phyloP scores from a whole-genome alignment of 2,888 invertebrate genomes.

The Muschampia plurimacula region DNA sequence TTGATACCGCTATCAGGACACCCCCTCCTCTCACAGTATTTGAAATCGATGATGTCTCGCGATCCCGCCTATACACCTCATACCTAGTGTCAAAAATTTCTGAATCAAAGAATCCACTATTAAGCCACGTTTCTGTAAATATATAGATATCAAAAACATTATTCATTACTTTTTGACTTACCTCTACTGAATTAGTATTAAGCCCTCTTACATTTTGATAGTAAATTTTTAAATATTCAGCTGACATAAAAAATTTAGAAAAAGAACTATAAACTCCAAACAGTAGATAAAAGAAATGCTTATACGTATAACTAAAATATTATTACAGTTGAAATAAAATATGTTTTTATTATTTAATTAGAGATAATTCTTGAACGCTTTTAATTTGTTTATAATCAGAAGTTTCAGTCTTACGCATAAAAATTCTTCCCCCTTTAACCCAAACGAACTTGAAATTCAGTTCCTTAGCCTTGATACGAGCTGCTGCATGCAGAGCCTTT shows the following conservation, averaged over 20 bases:
- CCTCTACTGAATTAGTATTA: constrained; percentile 28
- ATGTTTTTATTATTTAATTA: neutral
- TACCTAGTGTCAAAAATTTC: constrained; percentile 40
- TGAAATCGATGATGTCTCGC: constrained; percentile 29
- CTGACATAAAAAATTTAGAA: neutral
- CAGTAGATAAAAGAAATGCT: no score
- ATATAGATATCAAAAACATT: constrained; percentile 14
- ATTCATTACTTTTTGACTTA: constrained; percentile 16
- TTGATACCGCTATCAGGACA: constrained; percentile 41
- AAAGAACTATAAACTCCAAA: no score
- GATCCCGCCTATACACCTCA: constrained; percentile 41
- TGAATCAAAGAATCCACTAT: constrained; percentile 19
- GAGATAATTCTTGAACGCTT: neutral
- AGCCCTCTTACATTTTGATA: constrained; percentile 27
- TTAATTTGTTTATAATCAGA: constrained; percentile 24
- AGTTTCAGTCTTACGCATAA: constrained; percentile 42
- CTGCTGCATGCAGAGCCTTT: constrained; percentile 45
- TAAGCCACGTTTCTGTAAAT: constrained; percentile 28
- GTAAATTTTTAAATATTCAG: neutral
- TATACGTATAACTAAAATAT: no score
- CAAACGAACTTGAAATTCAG: constrained; percentile 40
- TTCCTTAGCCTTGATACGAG: constrained; percentile 40
- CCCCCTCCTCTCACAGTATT: constrained; percentile 39
- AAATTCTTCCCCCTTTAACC: constrained; percentile 41
- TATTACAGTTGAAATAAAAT: no score